Conservation (phyloP, 2,797 vertebrate species). For the Sebastes itinus region DNA sequence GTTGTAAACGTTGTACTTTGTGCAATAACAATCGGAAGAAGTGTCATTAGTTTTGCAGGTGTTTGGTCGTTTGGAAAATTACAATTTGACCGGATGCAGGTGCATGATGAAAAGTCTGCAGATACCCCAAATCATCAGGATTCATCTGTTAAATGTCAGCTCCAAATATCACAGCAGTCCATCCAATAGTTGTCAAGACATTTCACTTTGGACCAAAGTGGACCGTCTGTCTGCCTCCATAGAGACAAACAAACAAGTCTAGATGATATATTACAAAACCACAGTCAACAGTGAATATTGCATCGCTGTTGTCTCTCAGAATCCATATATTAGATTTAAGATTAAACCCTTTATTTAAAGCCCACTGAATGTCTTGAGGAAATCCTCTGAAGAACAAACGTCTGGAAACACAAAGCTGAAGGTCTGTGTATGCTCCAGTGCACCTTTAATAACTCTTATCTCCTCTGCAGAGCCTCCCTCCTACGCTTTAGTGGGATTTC, state of each 20-base stretch:
- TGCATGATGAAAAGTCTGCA: not conserved
- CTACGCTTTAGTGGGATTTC: not conserved
- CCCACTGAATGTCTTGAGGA: not conserved
- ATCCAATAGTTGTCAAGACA: not conserved
- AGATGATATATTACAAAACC: not conserved
- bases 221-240: not conserved
- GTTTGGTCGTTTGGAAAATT: not conserved
- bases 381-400: not conserved
- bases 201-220: not conserved
- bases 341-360: conserved; percentile 10
- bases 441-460: conserved; percentile 40
- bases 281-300: conserved; percentile 9
- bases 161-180: not conserved
- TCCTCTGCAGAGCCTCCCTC: not conserved
- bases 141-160: not conserved
- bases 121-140: not conserved
- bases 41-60: not conserved
- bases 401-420: not conserved
- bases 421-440: conserved; percentile 17
- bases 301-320: not conserved
- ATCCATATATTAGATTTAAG: not conserved
- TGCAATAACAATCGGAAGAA: no score
- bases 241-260: not conserved
- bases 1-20: no score
- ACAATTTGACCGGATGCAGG: not conserved